phyloP scores from a whole-genome alignment of 2,888 invertebrate species.

The Drosophila prostipennis region DNA sequence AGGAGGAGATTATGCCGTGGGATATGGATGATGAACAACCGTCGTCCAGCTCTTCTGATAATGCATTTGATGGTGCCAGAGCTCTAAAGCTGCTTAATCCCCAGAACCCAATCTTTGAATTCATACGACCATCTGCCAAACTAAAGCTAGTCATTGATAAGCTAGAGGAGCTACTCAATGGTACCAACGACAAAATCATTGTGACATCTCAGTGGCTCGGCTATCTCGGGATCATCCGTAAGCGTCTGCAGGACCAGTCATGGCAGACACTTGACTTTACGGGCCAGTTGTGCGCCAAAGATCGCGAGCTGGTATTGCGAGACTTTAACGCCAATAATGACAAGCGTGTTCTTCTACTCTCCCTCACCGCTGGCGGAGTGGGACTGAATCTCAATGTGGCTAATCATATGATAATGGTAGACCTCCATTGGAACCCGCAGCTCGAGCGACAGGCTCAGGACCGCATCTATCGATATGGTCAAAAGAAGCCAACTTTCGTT shows the following conservation, averaged over 20 bases:
- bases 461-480: conserved; percentile 95
- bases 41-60: neutral
- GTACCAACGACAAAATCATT: conserved; percentile 89
- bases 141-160: conserved; percentile 86
- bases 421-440: conserved; percentile 99
- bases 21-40: neutral
- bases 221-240: conserved; percentile 89
- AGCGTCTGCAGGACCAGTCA: conserved; percentile 85
- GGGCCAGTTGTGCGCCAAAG: conserved; percentile 89
- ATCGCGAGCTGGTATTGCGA: conserved; percentile 88
- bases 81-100: conserved; percentile 86
- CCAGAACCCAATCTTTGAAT: conserved; percentile 89
- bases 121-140: conserved; percentile 86
- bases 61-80: conserved; percentile 8
- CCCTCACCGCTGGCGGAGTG: conserved; percentile 96
- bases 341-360: conserved; percentile 90
- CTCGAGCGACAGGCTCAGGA: conserved; percentile 97
- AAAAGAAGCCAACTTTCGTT: conserved; percentile 90
- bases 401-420: conserved; percentile 94
- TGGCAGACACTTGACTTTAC: conserved; percentile 88
- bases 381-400: conserved; percentile 97
- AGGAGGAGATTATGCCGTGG: neutral
- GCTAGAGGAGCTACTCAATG: conserved; percentile 85
- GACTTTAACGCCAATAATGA: conserved; percentile 88
- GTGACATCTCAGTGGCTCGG: conserved; percentile 97